Conservation (phyloP, 2,113 vertebrate genomes). For the Myotis yumanensis region DNA sequence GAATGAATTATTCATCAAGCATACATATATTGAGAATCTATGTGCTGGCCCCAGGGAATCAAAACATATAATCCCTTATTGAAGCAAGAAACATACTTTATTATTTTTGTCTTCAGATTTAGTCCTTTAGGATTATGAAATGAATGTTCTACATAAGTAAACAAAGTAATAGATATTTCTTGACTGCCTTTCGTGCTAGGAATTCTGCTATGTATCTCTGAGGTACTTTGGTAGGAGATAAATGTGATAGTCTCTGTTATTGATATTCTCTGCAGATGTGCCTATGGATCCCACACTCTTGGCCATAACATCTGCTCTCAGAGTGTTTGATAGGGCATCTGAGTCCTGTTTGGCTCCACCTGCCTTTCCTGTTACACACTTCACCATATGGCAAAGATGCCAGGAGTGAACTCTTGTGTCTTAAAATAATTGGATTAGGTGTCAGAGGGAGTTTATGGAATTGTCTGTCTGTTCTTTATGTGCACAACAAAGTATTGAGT, state of each 20-base stretch:
- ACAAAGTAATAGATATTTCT: slow-evolving; percentile 14
- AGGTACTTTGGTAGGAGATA: slow-evolving; percentile 24
- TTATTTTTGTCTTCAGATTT: slow-evolving; percentile 35
- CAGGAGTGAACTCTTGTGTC: neutral
- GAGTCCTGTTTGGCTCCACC: slow-evolving; percentile 36
- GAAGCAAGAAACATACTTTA: neutral
- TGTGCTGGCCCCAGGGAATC: neutral
- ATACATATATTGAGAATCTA: neutral
- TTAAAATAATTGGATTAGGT: slow-evolving; percentile 48
- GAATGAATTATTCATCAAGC: neutral
- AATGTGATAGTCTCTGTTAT: slow-evolving; percentile 3
- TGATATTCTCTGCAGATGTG: slow-evolving; percentile 51
- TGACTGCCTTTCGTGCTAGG: slow-evolving; percentile 3
- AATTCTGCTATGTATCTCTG: slow-evolving; percentile 10
- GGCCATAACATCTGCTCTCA: slow-evolving; percentile 1
- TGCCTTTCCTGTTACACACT: slow-evolving; percentile 37
- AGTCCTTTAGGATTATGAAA: neutral
- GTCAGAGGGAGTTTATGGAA: slow-evolving; percentile 46
- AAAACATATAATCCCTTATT: slow-evolving; percentile 1
- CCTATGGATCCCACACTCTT: neutral
- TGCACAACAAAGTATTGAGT: slow-evolving; percentile 28
- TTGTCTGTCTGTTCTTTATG: slow-evolving; percentile 28
- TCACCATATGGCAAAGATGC: slow-evolving; percentile 46
- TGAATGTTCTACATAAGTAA: slow-evolving; percentile 3
- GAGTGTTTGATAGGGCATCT: slow-evolving; percentile 44